phyloP scores from a whole-genome alignment of 2,888 invertebrate species.

The Protophormia terraenovae region DNA sequence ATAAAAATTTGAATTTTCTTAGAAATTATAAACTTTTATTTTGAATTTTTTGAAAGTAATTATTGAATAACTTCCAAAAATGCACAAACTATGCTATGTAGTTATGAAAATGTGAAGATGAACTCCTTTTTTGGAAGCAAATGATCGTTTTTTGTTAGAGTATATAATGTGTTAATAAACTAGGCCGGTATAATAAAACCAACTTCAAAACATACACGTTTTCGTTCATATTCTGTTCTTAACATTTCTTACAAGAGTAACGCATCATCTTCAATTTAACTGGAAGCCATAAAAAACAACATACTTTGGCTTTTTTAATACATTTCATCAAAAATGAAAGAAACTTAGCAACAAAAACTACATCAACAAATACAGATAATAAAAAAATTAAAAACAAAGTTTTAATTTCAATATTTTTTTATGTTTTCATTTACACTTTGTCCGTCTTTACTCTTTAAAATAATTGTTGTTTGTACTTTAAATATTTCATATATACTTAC shows the following conservation, averaged over 20 bases:
- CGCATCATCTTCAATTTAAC: slow-evolving; percentile 12
- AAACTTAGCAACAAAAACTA: slow-evolving; percentile 8
- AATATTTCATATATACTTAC: slow-evolving; percentile 8
- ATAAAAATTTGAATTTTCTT: too few species aligned
- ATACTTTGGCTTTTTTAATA: neutral
- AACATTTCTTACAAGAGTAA: neutral
- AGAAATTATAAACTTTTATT: too few species aligned
- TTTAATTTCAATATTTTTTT: slow-evolving; percentile 37
- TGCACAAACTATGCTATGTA: too few species aligned
- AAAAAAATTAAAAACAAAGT: slow-evolving; percentile 26
- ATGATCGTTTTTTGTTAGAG: too few species aligned
- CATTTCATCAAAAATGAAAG: slow-evolving; percentile 30
- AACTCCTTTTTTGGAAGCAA: too few species aligned
- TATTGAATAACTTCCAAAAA: too few species aligned
- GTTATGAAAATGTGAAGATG: too few species aligned
- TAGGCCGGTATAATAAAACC: neutral
- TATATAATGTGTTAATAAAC: too few species aligned
- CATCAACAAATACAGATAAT: slow-evolving; percentile 6
- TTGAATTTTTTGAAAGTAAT: too few species aligned
- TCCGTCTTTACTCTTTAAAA: slow-evolving; percentile 11
- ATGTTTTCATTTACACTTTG: slow-evolving; percentile 36
- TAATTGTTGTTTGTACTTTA: slow-evolving; percentile 32
- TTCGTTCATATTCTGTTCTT: neutral
- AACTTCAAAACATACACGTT: neutral
- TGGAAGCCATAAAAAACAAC: slow-evolving; percentile 62